These are phyloP conservation scores for Noctua pronuba DNA, from an alignment of 2,888 invertebrate genomes.

Conservation along the genomic window DNA sequence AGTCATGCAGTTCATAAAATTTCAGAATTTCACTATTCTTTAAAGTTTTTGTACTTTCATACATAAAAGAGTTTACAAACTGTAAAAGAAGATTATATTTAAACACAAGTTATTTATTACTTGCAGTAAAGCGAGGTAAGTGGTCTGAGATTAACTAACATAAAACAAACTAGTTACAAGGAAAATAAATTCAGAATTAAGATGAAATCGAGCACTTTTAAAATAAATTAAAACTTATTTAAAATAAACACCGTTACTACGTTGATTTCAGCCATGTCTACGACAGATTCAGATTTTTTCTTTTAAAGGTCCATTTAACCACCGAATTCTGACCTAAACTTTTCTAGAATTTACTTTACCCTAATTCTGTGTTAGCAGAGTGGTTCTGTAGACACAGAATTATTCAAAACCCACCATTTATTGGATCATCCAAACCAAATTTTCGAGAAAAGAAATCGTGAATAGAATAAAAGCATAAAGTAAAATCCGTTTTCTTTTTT, in stretches of 20 bases:
- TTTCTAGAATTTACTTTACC: not conserved
- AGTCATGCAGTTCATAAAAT: not conserved
- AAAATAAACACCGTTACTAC: not conserved
- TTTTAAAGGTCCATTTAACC: not conserved
- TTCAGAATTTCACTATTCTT: not conserved
- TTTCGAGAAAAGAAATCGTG: slow-evolving; percentile 29
- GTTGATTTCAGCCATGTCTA: not conserved
- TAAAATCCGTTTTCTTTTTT: slow-evolving; percentile 43
- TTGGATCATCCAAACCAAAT: slow-evolving; percentile 44
- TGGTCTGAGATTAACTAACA: not conserved
- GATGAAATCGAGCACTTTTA: not conserved
- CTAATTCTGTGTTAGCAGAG: not conserved
- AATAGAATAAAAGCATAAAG: slow-evolving; percentile 47
- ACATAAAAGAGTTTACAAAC: not conserved
- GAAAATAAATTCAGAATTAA: not conserved
- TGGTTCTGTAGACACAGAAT: not conserved
- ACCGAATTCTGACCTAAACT: not conserved
- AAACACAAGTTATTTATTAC: slow-evolving; percentile 15
- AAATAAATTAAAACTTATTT: not conserved
- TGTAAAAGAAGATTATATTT: slow-evolving; percentile 1
- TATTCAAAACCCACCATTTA: slow-evolving; percentile 38
- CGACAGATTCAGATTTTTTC: not conserved
- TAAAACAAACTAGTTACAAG: slow-evolving; percentile 4
- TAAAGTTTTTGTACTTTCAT: not conserved
- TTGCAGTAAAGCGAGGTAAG: not conserved